Evolutionary conservation across 2,888 invertebrate species (phyloP), one percentile per base, ranked within the genome.

Genomic region (Malachius bipustulatus): DNA sequence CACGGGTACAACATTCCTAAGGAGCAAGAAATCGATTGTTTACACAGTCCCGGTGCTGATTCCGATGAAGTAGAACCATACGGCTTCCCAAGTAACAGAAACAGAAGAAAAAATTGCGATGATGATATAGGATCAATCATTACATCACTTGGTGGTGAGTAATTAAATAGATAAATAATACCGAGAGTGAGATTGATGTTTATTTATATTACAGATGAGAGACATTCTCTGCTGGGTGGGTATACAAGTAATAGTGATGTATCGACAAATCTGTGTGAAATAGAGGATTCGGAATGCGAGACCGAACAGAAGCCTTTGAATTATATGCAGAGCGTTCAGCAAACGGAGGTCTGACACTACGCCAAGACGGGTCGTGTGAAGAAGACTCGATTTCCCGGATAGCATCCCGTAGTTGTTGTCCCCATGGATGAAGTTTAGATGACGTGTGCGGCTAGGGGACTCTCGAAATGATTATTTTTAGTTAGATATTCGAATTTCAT

Each of bases 251-350:
- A 80, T 60, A 88, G 90, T 64, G 87, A 88, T 64, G 69, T 88
- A 48, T 90, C 90, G 34, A 79, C 83, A 34, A 79, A 81, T 59
- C 71, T 91, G 44, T 91, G 91, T 69, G 91, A 91, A 69, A 88
- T 93, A 55, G 90, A 90, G 64, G 85, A 85, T 63, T 82, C 83
- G 30, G 85, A 85, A 59, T 76, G 73, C 52, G 82, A 83, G 62
- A 62, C 63, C 41, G 58, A 61, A 52, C 56, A 57, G 34, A 55
- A 64, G 45, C 64, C 63, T n/a, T 46, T 64, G 37, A 64, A 64
- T 46, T 61, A 57, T 43, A 45, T 57, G 38, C 39, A 46, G 9
- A 47, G 57, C 15, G 57, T 63, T 24, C 63, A 64, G 38, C 64
- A 64, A 43, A 64, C 64, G 32, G 60, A 60, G 36, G 64, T 64